Conservation (phyloP, 2,113 vertebrate species). For the Tylochromis polylepis region DNA sequence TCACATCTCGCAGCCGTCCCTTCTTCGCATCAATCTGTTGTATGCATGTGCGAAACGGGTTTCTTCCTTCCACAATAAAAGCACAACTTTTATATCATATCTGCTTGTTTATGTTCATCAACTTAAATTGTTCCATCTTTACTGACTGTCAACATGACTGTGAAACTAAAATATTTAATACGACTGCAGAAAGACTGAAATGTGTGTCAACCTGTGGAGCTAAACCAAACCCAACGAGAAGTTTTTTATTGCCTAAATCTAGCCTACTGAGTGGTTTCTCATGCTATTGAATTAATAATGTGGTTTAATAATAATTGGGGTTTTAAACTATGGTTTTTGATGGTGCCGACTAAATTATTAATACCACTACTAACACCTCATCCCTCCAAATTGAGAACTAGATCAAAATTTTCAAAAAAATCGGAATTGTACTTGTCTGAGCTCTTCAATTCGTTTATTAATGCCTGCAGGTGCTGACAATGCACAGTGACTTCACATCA, state of each 20-base stretch:
- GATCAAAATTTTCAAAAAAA: neutral
- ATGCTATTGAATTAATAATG: neutral
- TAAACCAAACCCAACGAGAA: neutral
- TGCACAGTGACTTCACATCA: neutral
- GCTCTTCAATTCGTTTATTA: neutral
- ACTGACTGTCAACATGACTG: neutral
- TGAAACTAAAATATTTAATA: neutral
- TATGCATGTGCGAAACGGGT: neutral
- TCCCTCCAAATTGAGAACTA: neutral
- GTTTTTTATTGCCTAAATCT: neutral
- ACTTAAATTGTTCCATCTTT: neutral
- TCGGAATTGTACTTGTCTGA: neutral
- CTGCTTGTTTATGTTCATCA: neutral
- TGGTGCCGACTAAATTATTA: neutral
- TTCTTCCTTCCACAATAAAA: neutral
- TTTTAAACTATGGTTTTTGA: neutral
- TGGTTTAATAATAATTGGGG: neutral
- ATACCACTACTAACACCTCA: neutral
- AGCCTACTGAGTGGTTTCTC: neutral
- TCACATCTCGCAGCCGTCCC: neutral
- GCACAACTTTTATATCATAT: neutral
- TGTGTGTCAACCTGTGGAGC: neutral
- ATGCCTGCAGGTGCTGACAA: neutral
- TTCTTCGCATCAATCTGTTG: neutral
- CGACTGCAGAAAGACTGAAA: neutral